phyloP scores from a whole-genome alignment of 2,797 vertebrate species.

The Channallabes apus region DNA sequence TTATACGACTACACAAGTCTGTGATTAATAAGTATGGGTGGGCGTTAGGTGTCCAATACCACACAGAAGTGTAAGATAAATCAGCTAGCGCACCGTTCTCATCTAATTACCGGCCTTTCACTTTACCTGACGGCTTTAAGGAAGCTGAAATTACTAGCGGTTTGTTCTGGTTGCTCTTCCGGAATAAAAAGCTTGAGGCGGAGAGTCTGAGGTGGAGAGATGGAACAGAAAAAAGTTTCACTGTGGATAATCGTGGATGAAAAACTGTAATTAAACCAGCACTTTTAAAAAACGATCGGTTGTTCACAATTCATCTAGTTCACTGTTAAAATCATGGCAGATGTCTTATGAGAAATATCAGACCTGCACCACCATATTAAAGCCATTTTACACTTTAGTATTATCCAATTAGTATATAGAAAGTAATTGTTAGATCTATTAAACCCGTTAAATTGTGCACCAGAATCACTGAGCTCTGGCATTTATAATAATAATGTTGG shows the following conservation, averaged over 20 bases:
- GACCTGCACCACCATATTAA: constrained; percentile 37
- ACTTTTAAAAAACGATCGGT: constrained; percentile 44
- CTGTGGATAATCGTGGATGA: constrained; percentile 59
- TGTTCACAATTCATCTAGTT: constrained; percentile 36
- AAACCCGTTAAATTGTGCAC: not conserved
- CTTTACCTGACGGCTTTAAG: constrained; percentile 45
- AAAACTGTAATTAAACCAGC: constrained; percentile 58
- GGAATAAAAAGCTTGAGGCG: constrained; percentile 60
- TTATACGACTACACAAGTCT: not conserved
- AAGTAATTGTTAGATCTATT: not conserved
- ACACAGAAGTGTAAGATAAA: constrained; percentile 20
- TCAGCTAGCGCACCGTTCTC: not conserved
- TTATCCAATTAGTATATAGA: not conserved
- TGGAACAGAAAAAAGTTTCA: constrained; percentile 49
- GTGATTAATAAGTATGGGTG: constrained; percentile 19
- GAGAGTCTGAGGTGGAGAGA: constrained; percentile 53
- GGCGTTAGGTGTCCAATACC: not conserved
- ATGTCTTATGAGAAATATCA: constrained; percentile 53
- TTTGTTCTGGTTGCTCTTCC: constrained; percentile 56
- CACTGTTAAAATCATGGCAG: constrained; percentile 32
- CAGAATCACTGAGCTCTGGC: not conserved
- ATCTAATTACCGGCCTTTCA: constrained; percentile 21
- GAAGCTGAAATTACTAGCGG: constrained; percentile 46
- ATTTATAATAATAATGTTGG: not conserved
- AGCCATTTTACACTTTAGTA: not conserved